A percentile compares a stretch with the other conserved stretches of the same genome.
phyloP scores from a whole-genome alignment of 2,113 vertebrate genomes.

The Guaruba guarouba region DNA sequence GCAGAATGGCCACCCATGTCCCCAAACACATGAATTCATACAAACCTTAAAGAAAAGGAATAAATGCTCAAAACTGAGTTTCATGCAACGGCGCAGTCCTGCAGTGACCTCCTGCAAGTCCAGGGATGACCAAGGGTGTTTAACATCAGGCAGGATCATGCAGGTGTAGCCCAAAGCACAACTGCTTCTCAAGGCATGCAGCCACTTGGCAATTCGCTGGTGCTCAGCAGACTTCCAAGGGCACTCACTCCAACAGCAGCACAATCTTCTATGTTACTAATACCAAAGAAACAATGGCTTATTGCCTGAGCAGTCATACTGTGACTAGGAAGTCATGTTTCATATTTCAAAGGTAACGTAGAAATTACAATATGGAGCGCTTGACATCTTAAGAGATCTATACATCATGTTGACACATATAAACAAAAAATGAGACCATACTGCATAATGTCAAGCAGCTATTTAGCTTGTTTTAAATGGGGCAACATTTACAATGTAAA shows the following conservation, averaged over 20 bases:
- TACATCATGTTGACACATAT: slow-evolving; percentile 47
- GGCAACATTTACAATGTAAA: slow-evolving; percentile 57
- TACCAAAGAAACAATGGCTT: neutral
- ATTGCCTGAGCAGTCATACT: neutral
- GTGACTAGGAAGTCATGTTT: neutral
- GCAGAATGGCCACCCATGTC: neutral
- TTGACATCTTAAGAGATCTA: slow-evolving; percentile 64
- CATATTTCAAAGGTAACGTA: slow-evolving; percentile 28
- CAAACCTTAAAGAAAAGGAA: neutral
- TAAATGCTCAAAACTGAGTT: neutral
- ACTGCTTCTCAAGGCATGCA: neutral
- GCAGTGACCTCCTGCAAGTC: neutral
- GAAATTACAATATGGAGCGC: slow-evolving; percentile 42
- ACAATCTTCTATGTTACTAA: neutral
- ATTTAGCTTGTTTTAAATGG: slow-evolving; percentile 59
- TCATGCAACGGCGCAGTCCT: neutral
- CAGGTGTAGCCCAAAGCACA: neutral
- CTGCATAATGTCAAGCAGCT: slow-evolving; percentile 51
- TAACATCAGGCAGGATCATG: neutral
- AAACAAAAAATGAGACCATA: slow-evolving; percentile 65
- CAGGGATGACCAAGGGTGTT: neutral
- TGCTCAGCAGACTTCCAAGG: neutral
- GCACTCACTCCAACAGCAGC: neutral
- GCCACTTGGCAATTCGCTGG: accelerated
- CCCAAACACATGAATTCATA: neutral